Percentiles rank a stretch among this genome's conserved stretches.
These are phyloP conservation scores for Neodiprion virginianus DNA, from an alignment of 1,140 invertebrate genomes.

Conservation along the genomic window DNA sequence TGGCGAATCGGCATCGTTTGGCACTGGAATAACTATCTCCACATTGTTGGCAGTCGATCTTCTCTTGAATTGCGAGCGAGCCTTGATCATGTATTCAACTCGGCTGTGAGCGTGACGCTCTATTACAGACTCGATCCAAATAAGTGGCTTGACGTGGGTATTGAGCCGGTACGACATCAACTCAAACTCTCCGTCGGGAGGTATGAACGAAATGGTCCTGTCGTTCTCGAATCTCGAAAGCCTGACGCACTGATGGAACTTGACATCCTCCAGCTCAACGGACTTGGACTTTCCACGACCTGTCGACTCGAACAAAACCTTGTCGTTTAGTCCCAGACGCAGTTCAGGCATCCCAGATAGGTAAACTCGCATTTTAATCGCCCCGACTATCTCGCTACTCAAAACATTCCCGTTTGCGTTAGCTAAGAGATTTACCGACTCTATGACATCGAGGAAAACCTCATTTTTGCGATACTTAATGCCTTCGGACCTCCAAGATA, in stretches of 20 bases:
- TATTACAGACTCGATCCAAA: slow-evolving; percentile 99
- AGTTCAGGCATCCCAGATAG: slow-evolving; percentile 99
- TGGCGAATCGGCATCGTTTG: slow-evolving; percentile 96
- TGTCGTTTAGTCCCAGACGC: slow-evolving; percentile 97
- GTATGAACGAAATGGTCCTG: slow-evolving; percentile 98
- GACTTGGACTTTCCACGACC: slow-evolving; percentile 98
- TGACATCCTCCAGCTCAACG: slow-evolving; percentile 98
- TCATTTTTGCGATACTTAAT: slow-evolving; percentile 99
- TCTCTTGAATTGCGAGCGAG: slow-evolving; percentile 98
- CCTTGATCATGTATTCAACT: slow-evolving; percentile 99
- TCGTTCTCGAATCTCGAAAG: slow-evolving; percentile 98
- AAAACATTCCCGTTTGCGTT: slow-evolving; percentile 98
- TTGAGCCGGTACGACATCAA: slow-evolving; percentile 99
- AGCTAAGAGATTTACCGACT: slow-evolving; percentile 96
- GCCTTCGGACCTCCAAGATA: slow-evolving; percentile 98
- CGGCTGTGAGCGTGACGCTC: slow-evolving; percentile 98
- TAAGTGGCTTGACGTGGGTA: slow-evolving; percentile 97
- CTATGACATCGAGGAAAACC: slow-evolving; percentile 99
- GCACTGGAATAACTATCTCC: slow-evolving; percentile 98
- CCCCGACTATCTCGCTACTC: slow-evolving; percentile 97
- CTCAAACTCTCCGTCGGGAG: slow-evolving; percentile 99
- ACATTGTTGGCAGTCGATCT: slow-evolving; percentile 99
- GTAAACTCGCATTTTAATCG: slow-evolving; percentile 99
- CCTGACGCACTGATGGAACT: slow-evolving; percentile 99
- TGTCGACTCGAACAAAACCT: slow-evolving; percentile 98